Percentiles rank a stretch among this genome's conserved stretches.
phyloP scores from a whole-genome alignment of 2,797 vertebrate species.

The Channa striata region DNA sequence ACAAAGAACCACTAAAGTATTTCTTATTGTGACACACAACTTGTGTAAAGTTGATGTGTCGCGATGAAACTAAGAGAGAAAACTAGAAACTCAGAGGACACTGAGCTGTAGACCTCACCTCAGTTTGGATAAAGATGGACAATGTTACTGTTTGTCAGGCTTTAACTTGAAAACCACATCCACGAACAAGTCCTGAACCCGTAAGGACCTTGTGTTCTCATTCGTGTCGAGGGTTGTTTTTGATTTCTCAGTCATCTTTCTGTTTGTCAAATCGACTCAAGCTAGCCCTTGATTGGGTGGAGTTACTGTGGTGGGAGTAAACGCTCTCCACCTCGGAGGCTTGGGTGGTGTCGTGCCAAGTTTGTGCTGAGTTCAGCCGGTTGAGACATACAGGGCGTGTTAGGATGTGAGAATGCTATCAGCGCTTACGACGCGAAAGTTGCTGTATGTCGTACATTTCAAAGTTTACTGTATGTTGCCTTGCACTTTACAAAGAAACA shows the following conservation, averaged over 20 bases:
- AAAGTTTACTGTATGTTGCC: constrained; percentile 84
- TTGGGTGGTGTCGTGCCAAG: constrained; percentile 84
- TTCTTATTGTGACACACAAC: not conserved
- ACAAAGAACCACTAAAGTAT: not conserved
- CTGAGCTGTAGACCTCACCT: constrained; percentile 4
- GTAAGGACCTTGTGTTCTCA: not conserved
- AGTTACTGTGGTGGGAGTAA: constrained; percentile 47
- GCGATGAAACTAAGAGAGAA: not conserved
- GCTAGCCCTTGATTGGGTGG: constrained; percentile 1
- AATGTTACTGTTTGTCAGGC: not conserved
- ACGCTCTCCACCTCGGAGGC: constrained; percentile 73
- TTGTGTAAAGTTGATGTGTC: not conserved
- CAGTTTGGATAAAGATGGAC: not conserved
- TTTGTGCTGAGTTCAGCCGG: constrained; percentile 68
- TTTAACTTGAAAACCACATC: not conserved
- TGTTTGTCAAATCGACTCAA: not conserved
- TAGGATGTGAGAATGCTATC: constrained; percentile 25
- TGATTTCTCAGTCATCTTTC: not conserved
- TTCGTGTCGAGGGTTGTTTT: constrained; percentile 1
- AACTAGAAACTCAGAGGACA: not conserved
- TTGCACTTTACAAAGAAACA: constrained; percentile 86
- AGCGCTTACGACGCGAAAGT: constrained; percentile 39
- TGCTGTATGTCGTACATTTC: constrained; percentile 79
- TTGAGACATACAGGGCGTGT: constrained; percentile 50
- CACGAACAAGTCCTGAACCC: not conserved